Evolutionary conservation across 2,888 invertebrate species (phyloP), one percentile per base, ranked within the genome.

Genomic region (Clostera curtula): DNA sequence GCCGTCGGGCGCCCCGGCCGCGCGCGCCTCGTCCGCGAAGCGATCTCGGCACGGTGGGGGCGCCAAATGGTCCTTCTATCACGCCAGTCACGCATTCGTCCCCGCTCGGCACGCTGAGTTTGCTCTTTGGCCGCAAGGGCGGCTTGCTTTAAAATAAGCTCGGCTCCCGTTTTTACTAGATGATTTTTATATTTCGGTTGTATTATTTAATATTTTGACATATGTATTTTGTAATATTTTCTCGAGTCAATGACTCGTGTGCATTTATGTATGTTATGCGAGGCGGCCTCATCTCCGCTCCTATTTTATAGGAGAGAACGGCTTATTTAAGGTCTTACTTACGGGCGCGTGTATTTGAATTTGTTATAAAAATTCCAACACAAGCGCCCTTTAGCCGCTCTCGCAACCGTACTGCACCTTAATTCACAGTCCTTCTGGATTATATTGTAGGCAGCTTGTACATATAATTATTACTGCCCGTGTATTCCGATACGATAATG

Each of bases 81-180:
- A 19, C 36, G 29, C 59, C 60, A 38, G 61, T 68, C 42, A 44
- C 49, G 23, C 40, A 71, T 51, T 47, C 68, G 34, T 58, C 73
- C 67, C 51, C 90, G 25, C 85, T 93, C 16, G 93, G 93, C 31
- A 92, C 92, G 21, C 87, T 94, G 33, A 92, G 93, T 72, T 77
- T 94, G 51, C 80, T 94, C 25, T 95, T 95, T 70, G 94, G 94
- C 17, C 86, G 95, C 37, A 95, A 95, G 60, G 95, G 95, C 25
- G 95, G 94, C 27, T 85, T 93, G 50, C 87, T 93, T 36, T 82
- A 66, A 54, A 39, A 34, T 31, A 27, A 38, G 19, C 26, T 20
- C 33, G 7, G 13, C 18, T 26, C 6, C 15, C n/a, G 22, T 26
- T 17, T 26, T 31, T 31, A 27, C 29, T 25, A 34, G 29, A 35